These are phyloP conservation scores for Knipowitschia caucasica DNA, from an alignment of 2,797 vertebrate genomes.

Conservation along the genomic window DNA sequence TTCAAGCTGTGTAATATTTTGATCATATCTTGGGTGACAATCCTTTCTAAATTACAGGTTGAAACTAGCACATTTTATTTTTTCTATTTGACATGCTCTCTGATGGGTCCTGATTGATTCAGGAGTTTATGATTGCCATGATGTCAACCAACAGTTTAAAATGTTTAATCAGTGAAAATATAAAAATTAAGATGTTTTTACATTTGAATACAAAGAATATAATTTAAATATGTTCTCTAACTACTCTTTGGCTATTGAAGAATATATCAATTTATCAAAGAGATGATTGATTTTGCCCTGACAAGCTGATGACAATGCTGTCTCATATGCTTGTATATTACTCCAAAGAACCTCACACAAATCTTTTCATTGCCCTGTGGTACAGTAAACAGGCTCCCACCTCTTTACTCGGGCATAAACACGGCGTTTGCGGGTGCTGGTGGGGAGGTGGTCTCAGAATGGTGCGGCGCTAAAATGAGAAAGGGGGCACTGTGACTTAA, in stretches of 20 bases:
- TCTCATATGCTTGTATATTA: constrained; percentile 60
- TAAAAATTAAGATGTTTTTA: neutral
- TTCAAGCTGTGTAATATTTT: neutral
- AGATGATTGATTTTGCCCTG: constrained; percentile 66
- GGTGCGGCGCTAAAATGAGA: constrained; percentile 66
- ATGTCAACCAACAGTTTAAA: neutral
- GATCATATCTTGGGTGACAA: neutral
- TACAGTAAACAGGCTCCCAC: constrained; percentile 59
- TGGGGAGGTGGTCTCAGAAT: constrained; percentile 52
- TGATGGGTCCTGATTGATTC: neutral
- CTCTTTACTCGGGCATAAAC: constrained; percentile 37
- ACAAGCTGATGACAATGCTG: constrained; percentile 62
- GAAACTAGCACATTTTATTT: neutral
- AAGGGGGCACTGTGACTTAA: constrained; percentile 73
- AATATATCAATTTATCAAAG: constrained; percentile 52
- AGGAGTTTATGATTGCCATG: neutral
- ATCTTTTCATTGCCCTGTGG: constrained; percentile 54
- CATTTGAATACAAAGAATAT: constrained; percentile 3
- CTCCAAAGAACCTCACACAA: constrained; percentile 50
- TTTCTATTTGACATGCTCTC: neutral
- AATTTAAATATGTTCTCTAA: constrained; percentile 27
- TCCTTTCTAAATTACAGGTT: neutral
- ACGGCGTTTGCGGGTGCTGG: constrained; percentile 38
- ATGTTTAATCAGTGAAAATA: neutral
- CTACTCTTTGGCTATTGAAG: constrained; percentile 23